phyloP scores from a whole-genome alignment of 2,113 vertebrate species.

The Brachirus orientalis region DNA sequence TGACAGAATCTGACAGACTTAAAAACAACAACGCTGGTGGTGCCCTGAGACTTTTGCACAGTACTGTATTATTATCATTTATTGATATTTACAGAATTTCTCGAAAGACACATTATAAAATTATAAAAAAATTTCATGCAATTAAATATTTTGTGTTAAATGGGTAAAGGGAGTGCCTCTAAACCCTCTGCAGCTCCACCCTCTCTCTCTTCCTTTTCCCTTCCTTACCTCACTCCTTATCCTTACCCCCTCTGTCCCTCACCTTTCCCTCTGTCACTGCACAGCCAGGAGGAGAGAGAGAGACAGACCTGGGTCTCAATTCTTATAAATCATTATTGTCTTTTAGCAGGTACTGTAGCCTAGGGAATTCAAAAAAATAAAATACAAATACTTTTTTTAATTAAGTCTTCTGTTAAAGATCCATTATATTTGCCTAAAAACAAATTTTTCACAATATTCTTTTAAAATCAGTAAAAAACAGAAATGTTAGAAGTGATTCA shows the following conservation, averaged over 20 bases:
- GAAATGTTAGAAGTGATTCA: not conserved
- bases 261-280: conserved; percentile 32
- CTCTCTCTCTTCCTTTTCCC: conserved; percentile 28
- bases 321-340: not conserved
- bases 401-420: too few species aligned
- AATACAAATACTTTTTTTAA: too few species aligned
- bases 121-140: not conserved
- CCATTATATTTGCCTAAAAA: not conserved
- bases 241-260: conserved; percentile 24
- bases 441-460: not conserved
- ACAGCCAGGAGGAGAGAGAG: conserved; percentile 42
- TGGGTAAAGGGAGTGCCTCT: conserved; percentile 50
- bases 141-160: conserved; percentile 22
- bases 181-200: conserved; percentile 69
- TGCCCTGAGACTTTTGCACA: too few species aligned
- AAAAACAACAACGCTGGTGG: too few species aligned
- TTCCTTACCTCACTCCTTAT: conserved; percentile 28
- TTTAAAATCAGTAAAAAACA: conserved; percentile 1
- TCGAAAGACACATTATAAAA: not conserved
- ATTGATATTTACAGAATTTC: not conserved
- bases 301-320: conserved; percentile 60
- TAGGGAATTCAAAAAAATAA: too few species aligned
- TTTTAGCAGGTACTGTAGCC: not conserved
- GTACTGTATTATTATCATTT: not conserved
- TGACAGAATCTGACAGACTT: too few species aligned